Base-by-base conservation (phyloP, 2,888 invertebrate species). In the Zootermopsis nevadensis region DNA sequence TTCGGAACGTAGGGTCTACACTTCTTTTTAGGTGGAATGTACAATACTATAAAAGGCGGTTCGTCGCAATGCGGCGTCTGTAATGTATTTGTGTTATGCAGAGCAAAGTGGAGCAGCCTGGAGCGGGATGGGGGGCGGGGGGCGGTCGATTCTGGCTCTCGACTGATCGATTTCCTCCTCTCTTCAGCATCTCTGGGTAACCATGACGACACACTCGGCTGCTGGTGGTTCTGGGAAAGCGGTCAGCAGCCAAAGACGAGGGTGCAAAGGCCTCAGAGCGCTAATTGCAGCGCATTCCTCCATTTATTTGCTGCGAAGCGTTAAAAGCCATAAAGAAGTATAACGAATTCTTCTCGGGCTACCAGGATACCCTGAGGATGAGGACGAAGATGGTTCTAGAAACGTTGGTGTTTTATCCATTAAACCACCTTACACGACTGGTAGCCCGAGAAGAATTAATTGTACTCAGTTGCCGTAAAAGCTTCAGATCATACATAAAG, bases 31-130 rank as follows among this genome's bases (percentile, higher is more conserved):
- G 19, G 3, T 4, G n/a, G 60, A 60, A 60, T 27, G 27, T 27
- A 60, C 60, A 60, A 35, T 74, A 38, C 42, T 38, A 74, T 12
- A 69, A 69, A 69, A n/a, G 33, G 69, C 6, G 69, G 69, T 33
- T 74, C 74, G 74, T 38, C 74, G 74, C 74, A 74, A 74, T 48
- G 48, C 77, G 77, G 55, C 27, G n/a, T n/a, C 67, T 35, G 74
- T 74, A 74, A 74, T 74, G 74, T 74, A 42, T 74, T 74, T 74
- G 74, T 42, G 74, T 74, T 74, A 74, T 74, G 74, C 74, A 38
- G 35, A 38, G 74, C n/a, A n/a, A 72, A 24, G 33, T 72, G 31
- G 31, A 30, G 33, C 33, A 67, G 27, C 67, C 30, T n/a, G 27
- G 48, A 24, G 24, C 10, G 48, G n/a, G n/a, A n/a, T n/a, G 77